These are phyloP conservation scores for Odobenus rosmarus DNA, from an alignment of 2,113 vertebrate genomes.

Conservation along the genomic window DNA sequence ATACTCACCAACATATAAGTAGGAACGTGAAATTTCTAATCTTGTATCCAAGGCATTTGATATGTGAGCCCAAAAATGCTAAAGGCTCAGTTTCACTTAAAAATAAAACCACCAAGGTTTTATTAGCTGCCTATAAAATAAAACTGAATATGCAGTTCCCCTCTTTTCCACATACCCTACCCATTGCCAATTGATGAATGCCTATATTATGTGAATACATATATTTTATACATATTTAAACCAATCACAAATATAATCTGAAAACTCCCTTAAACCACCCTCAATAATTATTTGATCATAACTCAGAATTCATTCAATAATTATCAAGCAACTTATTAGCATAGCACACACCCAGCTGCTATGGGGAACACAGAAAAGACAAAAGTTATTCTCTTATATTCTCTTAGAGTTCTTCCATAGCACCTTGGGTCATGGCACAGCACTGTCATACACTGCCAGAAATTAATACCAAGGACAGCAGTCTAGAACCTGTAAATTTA, in stretches of 20 bases:
- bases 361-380: not conserved
- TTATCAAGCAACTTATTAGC: not conserved
- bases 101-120: not conserved
- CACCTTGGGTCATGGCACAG: not conserved
- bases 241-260: not conserved
- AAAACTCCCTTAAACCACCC: conserved; percentile 31
- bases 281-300: not conserved
- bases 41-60: not conserved
- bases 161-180: not conserved
- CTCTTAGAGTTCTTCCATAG: not conserved
- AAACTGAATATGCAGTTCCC: not conserved
- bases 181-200: not conserved
- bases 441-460: not conserved
- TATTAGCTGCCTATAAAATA: conserved; percentile 42
- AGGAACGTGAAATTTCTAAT: conserved; percentile 43
- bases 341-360: not conserved
- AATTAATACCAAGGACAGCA: not conserved
- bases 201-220: not conserved
- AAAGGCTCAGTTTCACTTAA: conserved; percentile 42
- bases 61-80: conserved; percentile 30
- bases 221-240: not conserved
- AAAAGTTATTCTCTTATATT: not conserved
- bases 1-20: not conserved
- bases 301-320: not conserved
- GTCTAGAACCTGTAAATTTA: not conserved